Conservation (phyloP, 2,888 invertebrate genomes). For the Taenaris catops region DNA sequence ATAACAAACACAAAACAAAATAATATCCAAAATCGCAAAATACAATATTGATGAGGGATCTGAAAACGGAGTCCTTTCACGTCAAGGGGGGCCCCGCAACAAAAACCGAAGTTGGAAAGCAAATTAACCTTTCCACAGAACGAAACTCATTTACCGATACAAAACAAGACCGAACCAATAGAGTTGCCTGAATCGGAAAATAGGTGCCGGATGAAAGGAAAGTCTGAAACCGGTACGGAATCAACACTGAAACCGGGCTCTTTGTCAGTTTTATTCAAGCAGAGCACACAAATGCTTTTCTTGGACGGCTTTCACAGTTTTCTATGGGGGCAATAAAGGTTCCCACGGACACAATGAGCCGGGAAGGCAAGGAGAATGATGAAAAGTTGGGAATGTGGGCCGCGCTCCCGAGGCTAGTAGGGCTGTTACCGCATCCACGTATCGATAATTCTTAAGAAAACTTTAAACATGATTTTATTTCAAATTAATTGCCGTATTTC, state of each 20-base stretch:
- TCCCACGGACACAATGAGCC: conserved; percentile 73
- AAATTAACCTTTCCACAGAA: conserved; percentile 62
- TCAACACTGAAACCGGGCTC: conserved; percentile 48
- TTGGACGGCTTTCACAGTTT: conserved; percentile 71
- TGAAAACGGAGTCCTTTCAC: conserved; percentile 37
- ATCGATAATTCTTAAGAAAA: conserved; percentile 22
- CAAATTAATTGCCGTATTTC: too few species aligned
- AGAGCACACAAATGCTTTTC: conserved; percentile 74
- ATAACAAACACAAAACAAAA: conserved; percentile 10
- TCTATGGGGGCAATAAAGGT: conserved; percentile 78
- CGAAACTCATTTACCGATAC: conserved; percentile 75
- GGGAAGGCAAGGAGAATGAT: conserved; percentile 70
- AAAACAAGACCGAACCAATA: conserved; percentile 55
- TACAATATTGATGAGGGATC: conserved; percentile 30
- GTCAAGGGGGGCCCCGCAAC: conserved; percentile 38
- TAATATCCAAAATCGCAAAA: conserved; percentile 18
- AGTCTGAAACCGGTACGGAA: conserved; percentile 48
- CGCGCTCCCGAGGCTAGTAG: conserved; percentile 61
- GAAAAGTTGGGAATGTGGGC: conserved; percentile 77
- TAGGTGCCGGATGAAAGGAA: conserved; percentile 55
- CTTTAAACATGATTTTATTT: too few species aligned
- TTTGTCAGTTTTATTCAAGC: conserved; percentile 65
- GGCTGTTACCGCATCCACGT: conserved; percentile 32
- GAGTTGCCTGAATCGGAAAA: conserved; percentile 61
- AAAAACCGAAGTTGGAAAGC: conserved; percentile 53